phyloP scores from a whole-genome alignment of 2,113 vertebrate species.

The Engraulis encrasicolus region DNA sequence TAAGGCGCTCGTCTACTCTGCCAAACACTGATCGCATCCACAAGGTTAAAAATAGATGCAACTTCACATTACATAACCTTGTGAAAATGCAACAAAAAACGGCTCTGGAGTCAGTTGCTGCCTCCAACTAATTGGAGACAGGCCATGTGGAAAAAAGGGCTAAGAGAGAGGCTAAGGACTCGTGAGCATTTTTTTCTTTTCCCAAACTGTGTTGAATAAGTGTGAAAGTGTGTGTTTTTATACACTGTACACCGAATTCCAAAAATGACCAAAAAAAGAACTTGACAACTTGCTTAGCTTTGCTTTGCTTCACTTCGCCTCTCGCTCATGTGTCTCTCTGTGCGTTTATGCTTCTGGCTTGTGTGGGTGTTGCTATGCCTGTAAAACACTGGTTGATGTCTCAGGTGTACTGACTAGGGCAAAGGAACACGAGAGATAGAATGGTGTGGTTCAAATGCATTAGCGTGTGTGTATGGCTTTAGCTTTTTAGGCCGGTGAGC shows the following conservation, averaged over 20 bases:
- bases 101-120: conserved; percentile 6
- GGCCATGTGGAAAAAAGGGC: conserved; percentile 15
- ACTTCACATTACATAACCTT: conserved; percentile 54
- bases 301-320: too few species aligned
- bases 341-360: background rate
- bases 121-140: conserved; percentile 51
- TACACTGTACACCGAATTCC: background rate
- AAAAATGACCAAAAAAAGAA: background rate
- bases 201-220: background rate
- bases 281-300: background rate
- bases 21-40: conserved; percentile 40
- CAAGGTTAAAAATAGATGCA: conserved; percentile 62
- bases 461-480: background rate
- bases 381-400: background rate
- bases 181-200: conserved; percentile 21
- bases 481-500: background rate
- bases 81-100: conserved; percentile 31
- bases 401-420: background rate
- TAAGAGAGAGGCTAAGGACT: conserved; percentile 28
- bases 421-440: background rate
- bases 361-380: background rate
- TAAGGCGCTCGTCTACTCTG: conserved; percentile 1
- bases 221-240: background rate
- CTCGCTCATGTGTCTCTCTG: background rate
- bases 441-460: background rate